Evolutionary conservation across 2,888 invertebrate species (phyloP).

Genomic region (Urechis unicinctus): DNA sequence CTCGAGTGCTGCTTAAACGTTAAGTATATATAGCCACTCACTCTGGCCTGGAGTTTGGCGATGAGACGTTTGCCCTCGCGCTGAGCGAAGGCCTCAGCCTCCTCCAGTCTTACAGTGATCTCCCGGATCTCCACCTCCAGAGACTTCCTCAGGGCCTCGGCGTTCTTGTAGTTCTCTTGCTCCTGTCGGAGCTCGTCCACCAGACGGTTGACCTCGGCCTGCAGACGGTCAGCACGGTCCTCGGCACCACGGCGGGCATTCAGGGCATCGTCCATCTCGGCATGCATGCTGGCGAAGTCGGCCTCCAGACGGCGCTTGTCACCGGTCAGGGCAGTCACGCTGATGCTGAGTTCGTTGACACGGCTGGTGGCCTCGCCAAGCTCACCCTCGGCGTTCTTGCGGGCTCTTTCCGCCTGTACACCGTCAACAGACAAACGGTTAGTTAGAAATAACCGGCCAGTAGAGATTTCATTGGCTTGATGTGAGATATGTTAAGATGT

Average conservation of each 20-base stretch:
- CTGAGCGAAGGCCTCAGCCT: constrained; percentile 49
- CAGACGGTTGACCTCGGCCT: constrained; percentile 41
- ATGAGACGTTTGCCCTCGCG: constrained; percentile 50
- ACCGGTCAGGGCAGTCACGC: constrained; percentile 90
- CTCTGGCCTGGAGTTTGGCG: constrained; percentile 48
- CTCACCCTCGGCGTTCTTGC: constrained; percentile 53
- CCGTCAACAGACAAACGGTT: background rate
- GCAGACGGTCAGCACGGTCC: constrained; percentile 22
- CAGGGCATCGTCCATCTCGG: constrained; percentile 91
- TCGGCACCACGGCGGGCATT: constrained; percentile 37
- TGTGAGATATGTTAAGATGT: background rate
- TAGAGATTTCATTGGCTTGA: background rate
- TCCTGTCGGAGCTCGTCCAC: constrained; percentile 49
- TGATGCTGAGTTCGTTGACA: constrained; percentile 87
- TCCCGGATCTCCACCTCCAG: constrained; percentile 51
- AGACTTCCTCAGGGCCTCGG: constrained; percentile 48
- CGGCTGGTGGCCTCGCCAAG: constrained; percentile 86
- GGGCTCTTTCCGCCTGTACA: constrained; percentile 45
- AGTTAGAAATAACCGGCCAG: background rate
- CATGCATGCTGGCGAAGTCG: constrained; percentile 79
- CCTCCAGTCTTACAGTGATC: constrained; percentile 49
- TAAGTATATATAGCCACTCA: too few species aligned
- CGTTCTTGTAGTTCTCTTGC: constrained; percentile 52
- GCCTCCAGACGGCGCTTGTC: constrained; percentile 92
- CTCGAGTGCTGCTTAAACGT: too few species aligned